Evolutionary conservation across 2,113 vertebrate genomes (phyloP).

Genomic region (Uria aalge): DNA sequence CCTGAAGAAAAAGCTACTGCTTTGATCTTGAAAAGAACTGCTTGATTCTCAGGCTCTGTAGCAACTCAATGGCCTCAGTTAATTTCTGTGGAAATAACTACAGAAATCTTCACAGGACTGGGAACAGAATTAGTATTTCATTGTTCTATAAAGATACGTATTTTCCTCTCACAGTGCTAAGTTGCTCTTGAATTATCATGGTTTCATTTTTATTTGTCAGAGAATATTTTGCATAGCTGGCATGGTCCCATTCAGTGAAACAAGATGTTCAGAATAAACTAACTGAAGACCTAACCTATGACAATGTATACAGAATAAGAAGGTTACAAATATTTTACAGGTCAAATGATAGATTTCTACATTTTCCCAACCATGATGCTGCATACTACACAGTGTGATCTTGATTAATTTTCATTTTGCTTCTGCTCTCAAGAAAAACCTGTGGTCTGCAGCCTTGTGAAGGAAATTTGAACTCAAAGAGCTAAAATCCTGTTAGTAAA

Average conservation of each 20-base stretch:
- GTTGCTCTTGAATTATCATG: background rate
- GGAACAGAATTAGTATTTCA: background rate
- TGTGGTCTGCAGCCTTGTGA: background rate
- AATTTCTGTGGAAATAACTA: background rate
- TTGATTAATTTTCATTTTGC: background rate
- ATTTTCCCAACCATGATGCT: background rate
- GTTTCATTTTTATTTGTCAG: background rate
- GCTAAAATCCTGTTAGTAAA: background rate
- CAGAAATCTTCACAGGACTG: background rate
- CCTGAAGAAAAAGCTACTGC: background rate
- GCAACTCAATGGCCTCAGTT: background rate
- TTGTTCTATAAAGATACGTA: background rate
- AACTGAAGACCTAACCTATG: background rate
- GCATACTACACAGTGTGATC: background rate
- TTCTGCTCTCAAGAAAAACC: background rate
- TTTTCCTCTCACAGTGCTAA: background rate
- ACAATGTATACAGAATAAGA: background rate
- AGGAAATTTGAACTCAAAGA: background rate
- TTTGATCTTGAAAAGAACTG: background rate
- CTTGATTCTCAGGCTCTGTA: background rate
- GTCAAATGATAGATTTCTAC: background rate
- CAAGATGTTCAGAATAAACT: background rate
- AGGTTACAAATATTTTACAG: background rate
- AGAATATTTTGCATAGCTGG: background rate
- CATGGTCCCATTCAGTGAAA: background rate